A percentile compares a stretch with the other conserved stretches of the same genome.
Evolutionary conservation across 2,888 invertebrate species (phyloP).

Genomic region (Alloplasta piceator): DNA sequence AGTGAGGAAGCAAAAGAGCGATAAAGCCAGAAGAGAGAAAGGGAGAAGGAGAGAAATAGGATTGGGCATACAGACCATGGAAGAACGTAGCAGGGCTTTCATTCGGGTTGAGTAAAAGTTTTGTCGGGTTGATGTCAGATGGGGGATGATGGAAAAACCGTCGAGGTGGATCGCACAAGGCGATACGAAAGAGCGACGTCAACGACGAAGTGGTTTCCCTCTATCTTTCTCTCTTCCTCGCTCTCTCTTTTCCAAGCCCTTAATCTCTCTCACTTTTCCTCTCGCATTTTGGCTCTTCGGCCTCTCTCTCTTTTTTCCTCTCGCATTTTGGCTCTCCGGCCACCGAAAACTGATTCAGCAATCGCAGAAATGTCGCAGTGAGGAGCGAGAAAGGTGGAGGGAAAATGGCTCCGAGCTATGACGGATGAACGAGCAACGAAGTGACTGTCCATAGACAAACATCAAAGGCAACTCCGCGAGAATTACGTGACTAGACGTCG

Average conservation of each 20-base stretch:
- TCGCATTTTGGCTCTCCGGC: neutral
- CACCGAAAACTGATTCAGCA: conserved; percentile 64
- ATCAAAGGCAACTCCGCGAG: conserved; percentile 63
- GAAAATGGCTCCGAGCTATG: conserved; percentile 58
- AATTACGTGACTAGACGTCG: conserved; percentile 28
- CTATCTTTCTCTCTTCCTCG: neutral
- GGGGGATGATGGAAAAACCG: conserved; percentile 33
- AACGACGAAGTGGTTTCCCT: conserved; percentile 13
- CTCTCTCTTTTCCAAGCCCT: neutral
- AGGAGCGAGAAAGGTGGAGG: neutral
- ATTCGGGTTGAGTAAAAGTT: conserved; percentile 56
- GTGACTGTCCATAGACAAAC: conserved; percentile 51
- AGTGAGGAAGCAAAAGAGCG: conserved; percentile 25
- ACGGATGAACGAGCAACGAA: conserved; percentile 58
- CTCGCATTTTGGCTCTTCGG: neutral
- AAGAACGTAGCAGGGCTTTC: conserved; percentile 43
- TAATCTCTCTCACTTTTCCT: neutral
- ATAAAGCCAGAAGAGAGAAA: conserved; percentile 8
- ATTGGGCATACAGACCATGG: conserved; percentile 39
- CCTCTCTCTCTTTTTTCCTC: conserved; percentile 8
- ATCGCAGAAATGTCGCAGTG: conserved; percentile 63
- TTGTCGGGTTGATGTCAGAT: conserved; percentile 36
- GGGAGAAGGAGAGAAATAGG: neutral
- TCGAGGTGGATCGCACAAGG: conserved; percentile 56
- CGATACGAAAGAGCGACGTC: conserved; percentile 49